Base-by-base conservation (phyloP, 2,113 vertebrate species). In the Puntigrus tetrazona region DNA sequence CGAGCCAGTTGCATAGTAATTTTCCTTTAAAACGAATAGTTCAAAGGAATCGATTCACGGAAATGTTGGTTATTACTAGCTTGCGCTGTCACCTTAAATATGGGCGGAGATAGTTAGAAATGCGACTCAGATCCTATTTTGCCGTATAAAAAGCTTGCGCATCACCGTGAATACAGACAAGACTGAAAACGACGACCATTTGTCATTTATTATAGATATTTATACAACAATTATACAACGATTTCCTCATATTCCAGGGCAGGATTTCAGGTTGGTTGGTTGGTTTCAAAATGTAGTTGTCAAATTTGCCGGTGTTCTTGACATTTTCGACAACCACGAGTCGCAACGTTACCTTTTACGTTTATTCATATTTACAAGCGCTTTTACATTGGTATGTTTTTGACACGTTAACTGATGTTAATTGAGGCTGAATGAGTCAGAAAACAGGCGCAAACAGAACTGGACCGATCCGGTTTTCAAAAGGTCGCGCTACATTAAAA, bases 401-500 rank as follows among this genome's bases (percentile, higher is more conserved):
- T 29, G 13, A 5, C 4, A 52, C 11, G 11, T 9, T 7, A 43
- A 52, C 18, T 0, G 47, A 1, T 83, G n/a, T 43, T 13, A 20
- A 31, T 20, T 34, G 1, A 45, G 18, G 2, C 1, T 27, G 13
- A 69, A 36, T 25, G 38, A 38, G n/a, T 73, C 38, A 8, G 20
- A 31, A 3, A 18, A n/a, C 3, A 11, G 38, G 8, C 59, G n/a
- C 29, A 20, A 38, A 83, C 10, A 38, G 45, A 84, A 59, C 84
- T 34, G 50, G 81, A 81, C 4, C 52, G 41, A 81, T 61, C 81
- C 76, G 47, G 84, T 86, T 83, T 76, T 34, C 78, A 34, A 38
- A 63, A 20, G 11, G 63, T 70, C 45, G 13, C 9, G 11, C 29
- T 70, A 52, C n/a, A 36, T 16, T 16, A 0, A 4, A 3, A 50